Evolutionary conservation across 2,888 invertebrate genomes (phyloP).

Genomic region (Acleris holmiana): DNA sequence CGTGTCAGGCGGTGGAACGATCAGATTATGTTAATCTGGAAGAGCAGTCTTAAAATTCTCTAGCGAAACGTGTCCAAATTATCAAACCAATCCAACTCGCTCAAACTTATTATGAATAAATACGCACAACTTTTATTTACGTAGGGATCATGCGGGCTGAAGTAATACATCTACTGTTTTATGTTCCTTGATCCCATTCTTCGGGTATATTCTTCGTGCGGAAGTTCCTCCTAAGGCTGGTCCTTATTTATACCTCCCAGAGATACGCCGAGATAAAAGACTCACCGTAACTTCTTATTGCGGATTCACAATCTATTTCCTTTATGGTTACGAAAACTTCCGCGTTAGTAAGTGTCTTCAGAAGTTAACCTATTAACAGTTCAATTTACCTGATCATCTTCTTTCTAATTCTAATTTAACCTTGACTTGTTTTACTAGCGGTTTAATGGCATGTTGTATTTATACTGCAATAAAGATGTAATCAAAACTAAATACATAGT

Average conservation of each 20-base stretch:
- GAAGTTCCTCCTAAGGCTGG: conserved; percentile 30
- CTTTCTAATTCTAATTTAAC: not conserved
- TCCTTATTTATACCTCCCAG: conserved; percentile 47
- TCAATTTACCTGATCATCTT: conserved; percentile 7
- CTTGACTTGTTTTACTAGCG: too few species aligned
- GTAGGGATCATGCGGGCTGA: not conserved
- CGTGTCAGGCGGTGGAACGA: conserved; percentile 26
- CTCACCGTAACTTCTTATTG: conserved; percentile 52
- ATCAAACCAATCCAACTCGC: not conserved
- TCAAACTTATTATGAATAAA: not conserved
- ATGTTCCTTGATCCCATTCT: conserved; percentile 13
- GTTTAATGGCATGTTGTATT: too few species aligned
- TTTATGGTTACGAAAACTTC: conserved; percentile 41
- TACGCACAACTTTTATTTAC: not conserved
- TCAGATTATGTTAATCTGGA: conserved; percentile 22
- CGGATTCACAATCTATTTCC: conserved; percentile 58
- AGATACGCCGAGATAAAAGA: conserved; percentile 55
- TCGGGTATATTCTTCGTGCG: conserved; percentile 18
- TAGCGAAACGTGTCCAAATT: not conserved
- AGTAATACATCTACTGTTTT: not conserved
- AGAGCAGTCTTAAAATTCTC: conserved; percentile 11
- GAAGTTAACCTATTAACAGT: conserved; percentile 30
- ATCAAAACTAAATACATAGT: not conserved
- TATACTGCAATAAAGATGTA: too few species aligned
- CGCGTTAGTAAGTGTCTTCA: conserved; percentile 22